phyloP scores from a whole-genome alignment of 1,140 invertebrate genomes.

The Bombus impatiens region DNA sequence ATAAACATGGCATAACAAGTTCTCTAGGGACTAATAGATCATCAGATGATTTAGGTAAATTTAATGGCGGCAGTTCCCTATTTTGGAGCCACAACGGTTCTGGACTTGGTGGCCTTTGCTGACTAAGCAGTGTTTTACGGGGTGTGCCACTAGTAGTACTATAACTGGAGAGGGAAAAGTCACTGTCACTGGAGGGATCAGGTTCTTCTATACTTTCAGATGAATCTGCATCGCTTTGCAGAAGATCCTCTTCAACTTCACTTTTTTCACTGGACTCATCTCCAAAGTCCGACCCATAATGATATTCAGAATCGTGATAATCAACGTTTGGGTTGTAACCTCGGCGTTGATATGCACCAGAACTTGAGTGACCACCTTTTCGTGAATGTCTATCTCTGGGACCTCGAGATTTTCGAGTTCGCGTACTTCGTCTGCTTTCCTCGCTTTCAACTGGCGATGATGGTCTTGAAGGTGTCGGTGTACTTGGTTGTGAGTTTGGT shows the following conservation, averaged over 20 bases:
- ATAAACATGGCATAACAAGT: slow-evolving; percentile 90
- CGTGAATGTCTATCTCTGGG: slow-evolving; percentile 84
- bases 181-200: slow-evolving; percentile 90
- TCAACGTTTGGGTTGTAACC: slow-evolving; percentile 90
- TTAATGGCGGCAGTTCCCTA: slow-evolving; percentile 88
- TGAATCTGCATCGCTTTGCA: slow-evolving; percentile 86
- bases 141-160: slow-evolving; percentile 87
- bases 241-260: slow-evolving; percentile 87
- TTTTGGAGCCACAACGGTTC: slow-evolving; percentile 94
- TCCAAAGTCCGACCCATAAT: slow-evolving; percentile 94
- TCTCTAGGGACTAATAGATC: slow-evolving; percentile 93
- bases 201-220: slow-evolving; percentile 85
- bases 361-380: slow-evolving; percentile 85
- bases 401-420: slow-evolving; percentile 74
- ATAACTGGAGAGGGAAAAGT: slow-evolving; percentile 91
- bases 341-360: slow-evolving; percentile 84
- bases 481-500: slow-evolving; percentile 86
- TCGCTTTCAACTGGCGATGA: slow-evolving; percentile 89
- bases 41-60: slow-evolving; percentile 93
- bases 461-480: slow-evolving; percentile 89
- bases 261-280: slow-evolving; percentile 92
- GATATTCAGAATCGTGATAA: slow-evolving; percentile 92
- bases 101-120: slow-evolving; percentile 89
- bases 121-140: slow-evolving; percentile 81
- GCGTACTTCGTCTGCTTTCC: slow-evolving; percentile 86